Percentiles rank a stretch among this genome's conserved stretches.
Evolutionary conservation across 1,140 invertebrate genomes (phyloP).

Genomic region (Calliopsis andreniformis): DNA sequence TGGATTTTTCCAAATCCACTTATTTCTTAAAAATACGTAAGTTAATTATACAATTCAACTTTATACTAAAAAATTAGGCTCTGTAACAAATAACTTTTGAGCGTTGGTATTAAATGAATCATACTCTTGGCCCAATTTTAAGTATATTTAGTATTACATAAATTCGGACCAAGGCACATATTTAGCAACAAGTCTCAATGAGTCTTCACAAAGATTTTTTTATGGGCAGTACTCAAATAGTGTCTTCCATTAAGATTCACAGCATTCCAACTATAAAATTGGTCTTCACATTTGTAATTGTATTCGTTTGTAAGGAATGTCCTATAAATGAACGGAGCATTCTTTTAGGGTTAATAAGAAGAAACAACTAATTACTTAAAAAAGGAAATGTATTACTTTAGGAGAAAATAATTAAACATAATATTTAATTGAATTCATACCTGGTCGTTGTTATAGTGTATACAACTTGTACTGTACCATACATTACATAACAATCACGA

Average conservation of each 20-base stretch:
- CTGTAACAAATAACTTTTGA: conserved; percentile 65
- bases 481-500: conserved; percentile 57
- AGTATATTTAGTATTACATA: conserved; percentile 31
- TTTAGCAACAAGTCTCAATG: conserved; percentile 36
- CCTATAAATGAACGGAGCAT: conserved; percentile 32
- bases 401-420: no score
- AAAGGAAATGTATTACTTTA: no score
- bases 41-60: conserved; percentile 50
- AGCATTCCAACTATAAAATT: conserved; percentile 48
- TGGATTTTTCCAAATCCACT: conserved; percentile 21
- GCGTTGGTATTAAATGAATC: conserved; percentile 44
- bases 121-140: conserved; percentile 48
- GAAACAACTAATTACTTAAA: no score
- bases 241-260: no score
- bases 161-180: conserved; percentile 59
- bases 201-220: conserved; percentile 25
- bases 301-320: conserved; percentile 51
- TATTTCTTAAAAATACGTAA: conserved; percentile 53
- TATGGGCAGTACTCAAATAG: conserved; percentile 25
- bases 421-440: conserved; percentile 17
- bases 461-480: conserved; percentile 31
- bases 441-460: conserved; percentile 52
- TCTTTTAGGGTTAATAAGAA: not conserved
- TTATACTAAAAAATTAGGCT: conserved; percentile 67
- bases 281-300: conserved; percentile 44